These are phyloP conservation scores for Misgurnus mizolepis DNA, from an alignment of 2,113 vertebrate species.

Conservation along the genomic window DNA sequence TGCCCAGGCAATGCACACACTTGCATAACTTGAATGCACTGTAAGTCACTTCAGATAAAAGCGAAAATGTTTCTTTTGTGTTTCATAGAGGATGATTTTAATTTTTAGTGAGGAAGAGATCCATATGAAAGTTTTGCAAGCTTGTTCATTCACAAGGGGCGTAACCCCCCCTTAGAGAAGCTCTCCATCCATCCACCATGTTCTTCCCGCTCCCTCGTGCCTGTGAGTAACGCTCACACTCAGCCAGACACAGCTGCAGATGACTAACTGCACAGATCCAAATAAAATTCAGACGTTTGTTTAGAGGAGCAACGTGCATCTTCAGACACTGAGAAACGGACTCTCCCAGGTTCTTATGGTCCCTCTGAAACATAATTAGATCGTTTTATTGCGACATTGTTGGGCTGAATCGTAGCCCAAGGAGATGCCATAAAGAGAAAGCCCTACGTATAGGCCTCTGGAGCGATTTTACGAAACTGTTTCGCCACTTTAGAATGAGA, in stretches of 20 bases:
- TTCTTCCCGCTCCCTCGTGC: not conserved
- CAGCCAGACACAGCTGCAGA: slow-evolving; percentile 43
- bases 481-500: no score
- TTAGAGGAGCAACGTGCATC: slow-evolving; percentile 19
- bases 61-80: no score
- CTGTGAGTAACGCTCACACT: slow-evolving; percentile 14
- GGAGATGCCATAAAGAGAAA: not conserved
- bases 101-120: slow-evolving; percentile 11
- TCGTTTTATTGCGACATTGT: slow-evolving; percentile 14
- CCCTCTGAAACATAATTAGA: slow-evolving; percentile 24
- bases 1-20: no score
- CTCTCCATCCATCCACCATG: not conserved
- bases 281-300: slow-evolving; percentile 33
- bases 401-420: not conserved
- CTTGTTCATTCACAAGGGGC: not conserved
- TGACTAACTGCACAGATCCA: slow-evolving; percentile 49
- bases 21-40: no score
- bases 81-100: not conserved
- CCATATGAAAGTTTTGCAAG: slow-evolving; percentile 16
- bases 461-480: no score
- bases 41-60: no score
- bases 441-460: not conserved
- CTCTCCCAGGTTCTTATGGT: not conserved
- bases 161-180: not conserved
- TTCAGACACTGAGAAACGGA: not conserved